Base-by-base conservation (phyloP, 2,888 invertebrate genomes). In the Netelia inedita region DNA sequence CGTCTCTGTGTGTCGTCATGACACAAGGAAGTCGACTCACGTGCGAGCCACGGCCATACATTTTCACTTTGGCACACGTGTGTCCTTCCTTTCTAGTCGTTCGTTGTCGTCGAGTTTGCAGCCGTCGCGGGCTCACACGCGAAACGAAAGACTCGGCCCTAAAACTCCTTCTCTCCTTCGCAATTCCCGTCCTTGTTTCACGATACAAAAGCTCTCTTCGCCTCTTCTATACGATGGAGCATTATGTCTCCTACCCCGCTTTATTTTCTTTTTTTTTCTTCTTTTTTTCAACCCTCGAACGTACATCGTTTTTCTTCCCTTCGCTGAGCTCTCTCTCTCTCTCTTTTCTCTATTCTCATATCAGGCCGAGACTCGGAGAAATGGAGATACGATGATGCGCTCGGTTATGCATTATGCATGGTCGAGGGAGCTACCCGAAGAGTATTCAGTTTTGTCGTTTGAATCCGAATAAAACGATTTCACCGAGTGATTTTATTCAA, bases 1-100 rank as follows among this genome's bases (percentile, higher is more conserved):
- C 82, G 85, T 84, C 82, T 61, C 50, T 80, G 61, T 55, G 66
- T 78, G 86, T 74, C 59, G 19, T 19, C 19, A 35, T 66, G 66
- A 83, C 63, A 82, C 65, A 83, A 61, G 71, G 71, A 83, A 87
- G 80, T 87, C 82, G 85, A 81, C 85, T 87, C 84, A 83, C 85
- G 82, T 78, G 85, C 82, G 71, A 79, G 59, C 46, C 83, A 79
- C 53, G 87, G 90, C 91, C 88, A 93, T 93, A 93, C 91, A 92
- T 94, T 94, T 93, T 94, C 94, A 93, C 93, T 93, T 93, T 93
- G 91, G 92, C 93, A 91, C 94, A 94, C 92, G 91, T 93, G 94
- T 79, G 79, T 65, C 79, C 72, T 53, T 65, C 55, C 63, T 61
- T 14, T 14, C 10, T 61, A 28, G 61, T 79, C 65, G 72, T 79